Conservation (phyloP, 2,113 vertebrate species). For the Thymallus thymallus region DNA sequence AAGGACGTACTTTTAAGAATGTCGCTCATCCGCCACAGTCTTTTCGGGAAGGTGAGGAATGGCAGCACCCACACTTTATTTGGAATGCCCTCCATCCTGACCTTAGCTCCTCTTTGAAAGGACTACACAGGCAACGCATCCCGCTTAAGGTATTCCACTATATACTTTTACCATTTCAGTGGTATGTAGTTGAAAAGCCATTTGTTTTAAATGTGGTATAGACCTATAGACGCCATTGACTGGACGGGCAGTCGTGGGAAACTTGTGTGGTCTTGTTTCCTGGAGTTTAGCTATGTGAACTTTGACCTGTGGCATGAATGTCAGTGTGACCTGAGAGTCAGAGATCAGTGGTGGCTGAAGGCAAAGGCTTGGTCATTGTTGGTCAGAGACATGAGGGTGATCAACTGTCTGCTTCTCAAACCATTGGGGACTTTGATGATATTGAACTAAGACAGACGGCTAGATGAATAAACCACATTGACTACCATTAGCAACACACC, state of each 20-base stretch:
- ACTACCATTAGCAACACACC: neutral
- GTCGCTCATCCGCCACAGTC: neutral
- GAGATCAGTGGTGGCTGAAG: constrained; percentile 31
- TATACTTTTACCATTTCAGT: neutral
- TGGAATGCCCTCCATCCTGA: neutral
- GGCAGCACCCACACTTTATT: neutral
- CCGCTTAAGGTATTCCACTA: neutral
- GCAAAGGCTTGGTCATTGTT: constrained; percentile 30
- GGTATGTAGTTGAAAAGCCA: neutral
- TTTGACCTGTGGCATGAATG: constrained; percentile 35
- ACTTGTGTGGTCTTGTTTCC: constrained; percentile 56
- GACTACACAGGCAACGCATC: neutral
- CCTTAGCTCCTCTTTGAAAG: neutral
- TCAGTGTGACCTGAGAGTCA: constrained; percentile 44
- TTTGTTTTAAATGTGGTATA: constrained; percentile 42
- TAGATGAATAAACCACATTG: neutral
- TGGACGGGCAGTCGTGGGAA: constrained; percentile 6
- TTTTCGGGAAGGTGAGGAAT: neutral
- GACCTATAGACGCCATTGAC: constrained; percentile 27
- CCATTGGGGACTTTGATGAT: neutral
- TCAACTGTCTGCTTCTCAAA: neutral
- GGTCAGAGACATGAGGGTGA: constrained; percentile 10
- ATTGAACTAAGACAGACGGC: neutral
- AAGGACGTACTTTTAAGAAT: neutral
- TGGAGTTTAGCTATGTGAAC: constrained; percentile 20